Evolutionary conservation across 2,797 vertebrate species (phyloP).

Genomic region (Myotis daubentonii): DNA sequence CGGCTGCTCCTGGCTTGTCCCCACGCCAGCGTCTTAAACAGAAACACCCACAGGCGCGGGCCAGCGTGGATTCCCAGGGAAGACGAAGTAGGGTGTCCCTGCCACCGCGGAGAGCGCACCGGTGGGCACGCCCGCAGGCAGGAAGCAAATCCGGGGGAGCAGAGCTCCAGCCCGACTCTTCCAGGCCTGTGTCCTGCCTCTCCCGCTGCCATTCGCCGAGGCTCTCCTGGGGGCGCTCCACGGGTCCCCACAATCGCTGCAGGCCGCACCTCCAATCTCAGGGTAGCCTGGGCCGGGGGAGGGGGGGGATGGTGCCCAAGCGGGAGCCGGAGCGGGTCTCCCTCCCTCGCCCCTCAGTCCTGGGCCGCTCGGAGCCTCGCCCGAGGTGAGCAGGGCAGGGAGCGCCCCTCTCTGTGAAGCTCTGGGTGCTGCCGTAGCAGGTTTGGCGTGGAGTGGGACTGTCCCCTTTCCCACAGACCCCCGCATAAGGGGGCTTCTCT

Average conservation of each 20-base stretch:
- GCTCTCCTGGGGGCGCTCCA: rapidly evolving
- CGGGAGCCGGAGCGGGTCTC: too few species aligned
- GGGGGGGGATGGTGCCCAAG: too few species aligned
- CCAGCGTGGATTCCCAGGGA: not conserved
- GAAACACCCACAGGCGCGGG: constrained; percentile 11
- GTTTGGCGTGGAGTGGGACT: not conserved
- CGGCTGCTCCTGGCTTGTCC: constrained; percentile 28
- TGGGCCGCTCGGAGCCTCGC: not conserved
- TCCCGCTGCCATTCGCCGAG: not conserved
- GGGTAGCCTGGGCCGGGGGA: not conserved
- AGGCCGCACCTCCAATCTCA: not conserved
- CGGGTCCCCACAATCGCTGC: rapidly evolving
- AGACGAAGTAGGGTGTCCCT: not conserved
- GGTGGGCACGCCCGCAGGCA: rapidly evolving
- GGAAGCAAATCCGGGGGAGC: not conserved
- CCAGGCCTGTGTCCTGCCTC: rapidly evolving
- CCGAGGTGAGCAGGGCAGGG: not conserved
- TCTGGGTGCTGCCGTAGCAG: not conserved
- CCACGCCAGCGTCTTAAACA: constrained; percentile 49
- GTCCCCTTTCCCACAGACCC: not conserved
- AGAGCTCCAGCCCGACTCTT: not conserved
- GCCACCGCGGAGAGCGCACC: not conserved
- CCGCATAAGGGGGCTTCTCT: not conserved
- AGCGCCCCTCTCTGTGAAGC: not conserved
- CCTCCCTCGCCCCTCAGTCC: rapidly evolving